These are phyloP conservation scores for Meiosimyza decipiens DNA, from an alignment of 2,888 invertebrate genomes.

Conservation along the genomic window DNA sequence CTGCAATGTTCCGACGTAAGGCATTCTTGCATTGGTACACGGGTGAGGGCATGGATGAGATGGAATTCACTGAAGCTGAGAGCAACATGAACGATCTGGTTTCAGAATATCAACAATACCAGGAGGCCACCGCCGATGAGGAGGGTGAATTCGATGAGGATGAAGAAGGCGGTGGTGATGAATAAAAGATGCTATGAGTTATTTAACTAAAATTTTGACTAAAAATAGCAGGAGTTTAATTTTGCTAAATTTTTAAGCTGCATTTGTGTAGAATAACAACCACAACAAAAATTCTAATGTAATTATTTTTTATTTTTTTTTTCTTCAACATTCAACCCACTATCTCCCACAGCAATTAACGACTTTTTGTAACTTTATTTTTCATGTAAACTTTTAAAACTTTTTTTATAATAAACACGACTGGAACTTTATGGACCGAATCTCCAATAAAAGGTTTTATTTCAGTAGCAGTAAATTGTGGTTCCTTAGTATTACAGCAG, in stretches of 20 bases:
- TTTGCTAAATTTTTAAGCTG: conserved; percentile 40
- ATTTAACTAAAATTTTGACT: not conserved
- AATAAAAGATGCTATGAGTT: conserved; percentile 48
- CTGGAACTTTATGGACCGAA: conserved; percentile 23
- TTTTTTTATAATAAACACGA: conserved; percentile 32
- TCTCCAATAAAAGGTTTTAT: not conserved
- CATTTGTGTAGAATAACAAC: conserved; percentile 21
- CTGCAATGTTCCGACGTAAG: conserved; percentile 96
- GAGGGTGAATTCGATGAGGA: conserved; percentile 84
- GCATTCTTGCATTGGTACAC: conserved; percentile 99
- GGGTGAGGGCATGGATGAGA: conserved; percentile 96
- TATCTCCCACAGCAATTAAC: conserved; percentile 14
- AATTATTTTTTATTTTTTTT: conserved; percentile 28
- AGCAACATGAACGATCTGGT: conserved; percentile 96
- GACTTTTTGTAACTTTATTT: conserved; percentile 39
- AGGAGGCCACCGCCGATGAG: conserved; percentile 87
- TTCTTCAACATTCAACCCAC: not conserved
- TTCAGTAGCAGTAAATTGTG: no score
- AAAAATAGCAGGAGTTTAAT: conserved; percentile 26
- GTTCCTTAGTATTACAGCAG: no score
- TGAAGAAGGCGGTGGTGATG: conserved; percentile 65
- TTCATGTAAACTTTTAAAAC: conserved; percentile 34
- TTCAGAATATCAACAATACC: conserved; percentile 96
- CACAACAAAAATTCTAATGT: conserved; percentile 37
- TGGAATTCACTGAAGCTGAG: conserved; percentile 95